phyloP scores from a whole-genome alignment of 2,888 invertebrate species.

The Andrena hattorfiana region DNA sequence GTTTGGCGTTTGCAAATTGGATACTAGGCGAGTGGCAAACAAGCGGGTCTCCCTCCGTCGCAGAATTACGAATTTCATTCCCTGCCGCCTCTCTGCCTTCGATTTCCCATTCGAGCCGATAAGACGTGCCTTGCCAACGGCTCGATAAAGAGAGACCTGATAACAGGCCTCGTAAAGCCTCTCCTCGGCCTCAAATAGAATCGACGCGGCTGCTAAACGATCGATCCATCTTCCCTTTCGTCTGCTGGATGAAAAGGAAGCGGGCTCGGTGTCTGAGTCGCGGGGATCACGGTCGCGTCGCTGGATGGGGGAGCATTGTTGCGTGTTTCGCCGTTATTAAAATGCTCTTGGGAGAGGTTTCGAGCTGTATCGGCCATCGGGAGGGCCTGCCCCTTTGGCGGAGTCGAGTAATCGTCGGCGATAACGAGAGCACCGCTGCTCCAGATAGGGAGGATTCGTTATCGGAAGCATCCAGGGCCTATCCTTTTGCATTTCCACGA shows the following conservation, averaged over 20 bases:
- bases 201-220: slow-evolving; percentile 11
- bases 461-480: slow-evolving; percentile 53
- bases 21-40: background rate
- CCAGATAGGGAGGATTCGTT: slow-evolving; percentile 54
- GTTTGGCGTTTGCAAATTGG: background rate
- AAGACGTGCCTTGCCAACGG: background rate
- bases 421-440: slow-evolving; percentile 56
- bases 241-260: background rate
- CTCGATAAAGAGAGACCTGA: slow-evolving; percentile 4
- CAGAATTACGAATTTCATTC: background rate
- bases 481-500: slow-evolving; percentile 28
- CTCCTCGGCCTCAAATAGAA: slow-evolving; percentile 4
- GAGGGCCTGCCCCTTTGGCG: slow-evolving; percentile 41
- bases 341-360: background rate
- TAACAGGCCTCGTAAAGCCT: slow-evolving; percentile 11
- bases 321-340: slow-evolving; percentile 4
- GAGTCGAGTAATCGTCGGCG: slow-evolving; percentile 45
- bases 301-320: background rate
- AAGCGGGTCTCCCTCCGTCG: background rate
- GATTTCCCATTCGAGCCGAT: slow-evolving; percentile 1
- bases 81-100: background rate
- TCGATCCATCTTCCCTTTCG: background rate
- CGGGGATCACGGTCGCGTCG: background rate
- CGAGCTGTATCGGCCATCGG: slow-evolving; percentile 12
- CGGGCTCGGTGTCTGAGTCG: background rate